Percentiles rank a stretch among this genome's conserved stretches.
Evolutionary conservation across 2,888 invertebrate species (phyloP).

Genomic region (Zhuqinia jingwanae): DNA sequence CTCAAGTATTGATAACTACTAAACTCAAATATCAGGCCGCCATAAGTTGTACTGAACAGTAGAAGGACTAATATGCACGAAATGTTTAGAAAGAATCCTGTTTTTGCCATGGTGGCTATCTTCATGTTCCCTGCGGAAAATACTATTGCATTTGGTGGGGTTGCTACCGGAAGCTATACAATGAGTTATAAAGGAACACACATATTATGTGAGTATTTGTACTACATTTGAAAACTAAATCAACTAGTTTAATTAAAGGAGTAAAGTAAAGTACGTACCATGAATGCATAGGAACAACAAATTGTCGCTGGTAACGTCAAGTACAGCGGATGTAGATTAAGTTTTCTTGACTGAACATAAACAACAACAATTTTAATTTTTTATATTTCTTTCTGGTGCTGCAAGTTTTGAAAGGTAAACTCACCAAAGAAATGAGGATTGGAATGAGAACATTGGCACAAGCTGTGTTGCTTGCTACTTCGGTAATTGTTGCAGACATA

Average conservation of each 20-base stretch:
- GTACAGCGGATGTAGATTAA: conserved; percentile 91
- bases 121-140: conserved; percentile 87
- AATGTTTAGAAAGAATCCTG: conserved; percentile 77
- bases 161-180: conserved; percentile 86
- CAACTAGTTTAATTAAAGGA: neutral
- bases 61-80: conserved; percentile 76
- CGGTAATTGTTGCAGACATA: conserved; percentile 68
- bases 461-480: conserved; percentile 72
- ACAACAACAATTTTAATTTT: too few relatives aligned
- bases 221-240: neutral
- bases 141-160: conserved; percentile 95
- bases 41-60: conserved; percentile 72
- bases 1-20: conserved; percentile 66
- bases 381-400: neutral
- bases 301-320: conserved; percentile 94
- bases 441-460: conserved; percentile 71
- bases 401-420: neutral
- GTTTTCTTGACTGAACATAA: conserved; percentile 87
- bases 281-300: conserved; percentile 94
- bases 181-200: neutral
- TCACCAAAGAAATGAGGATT: conserved; percentile 81
- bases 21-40: conserved; percentile 76
- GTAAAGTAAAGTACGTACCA: conserved; percentile 43
- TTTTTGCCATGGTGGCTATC: conserved; percentile 76
- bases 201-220: neutral